Conservation (phyloP, 2,113 vertebrate species). For the Anhinga rufa region DNA sequence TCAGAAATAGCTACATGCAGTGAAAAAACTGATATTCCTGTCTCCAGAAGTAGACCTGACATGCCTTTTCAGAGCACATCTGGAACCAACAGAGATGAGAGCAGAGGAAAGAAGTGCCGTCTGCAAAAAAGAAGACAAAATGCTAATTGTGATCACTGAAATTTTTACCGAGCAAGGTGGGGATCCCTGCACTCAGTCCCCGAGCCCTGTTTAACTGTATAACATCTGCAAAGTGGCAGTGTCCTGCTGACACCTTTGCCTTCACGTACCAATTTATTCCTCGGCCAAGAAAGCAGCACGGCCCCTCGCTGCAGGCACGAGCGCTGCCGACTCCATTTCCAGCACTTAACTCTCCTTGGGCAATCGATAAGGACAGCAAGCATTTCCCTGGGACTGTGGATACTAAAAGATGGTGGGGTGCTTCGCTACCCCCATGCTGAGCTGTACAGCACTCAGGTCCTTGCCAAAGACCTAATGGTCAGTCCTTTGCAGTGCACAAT, state of each 20-base stretch:
- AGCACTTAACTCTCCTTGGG: neutral
- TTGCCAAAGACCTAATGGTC: neutral
- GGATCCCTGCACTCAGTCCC: neutral
- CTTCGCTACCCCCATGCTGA: neutral
- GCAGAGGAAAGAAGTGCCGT: neutral
- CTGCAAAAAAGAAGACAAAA: neutral
- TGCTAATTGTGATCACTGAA: neutral
- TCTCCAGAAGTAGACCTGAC: neutral
- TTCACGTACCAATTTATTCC: neutral
- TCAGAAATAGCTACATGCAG: neutral
- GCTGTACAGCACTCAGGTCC: neutral
- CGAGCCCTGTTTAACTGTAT: neutral
- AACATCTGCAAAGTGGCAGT: neutral
- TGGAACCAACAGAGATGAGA: neutral
- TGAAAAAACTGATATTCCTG: neutral
- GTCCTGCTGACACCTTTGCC: neutral
- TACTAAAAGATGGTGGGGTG: neutral
- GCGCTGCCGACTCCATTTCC: neutral
- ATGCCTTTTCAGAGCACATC: neutral
- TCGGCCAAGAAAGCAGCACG: fast-evolving
- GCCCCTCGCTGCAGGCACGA: neutral
- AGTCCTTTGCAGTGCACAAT: neutral
- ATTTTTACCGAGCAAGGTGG: neutral
- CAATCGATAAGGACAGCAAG: neutral
- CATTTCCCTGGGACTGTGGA: neutral